These are phyloP conservation scores for Caenorhabditis doughertyi DNA, from an alignment of 2,888 invertebrate species.

Conservation along the genomic window DNA sequence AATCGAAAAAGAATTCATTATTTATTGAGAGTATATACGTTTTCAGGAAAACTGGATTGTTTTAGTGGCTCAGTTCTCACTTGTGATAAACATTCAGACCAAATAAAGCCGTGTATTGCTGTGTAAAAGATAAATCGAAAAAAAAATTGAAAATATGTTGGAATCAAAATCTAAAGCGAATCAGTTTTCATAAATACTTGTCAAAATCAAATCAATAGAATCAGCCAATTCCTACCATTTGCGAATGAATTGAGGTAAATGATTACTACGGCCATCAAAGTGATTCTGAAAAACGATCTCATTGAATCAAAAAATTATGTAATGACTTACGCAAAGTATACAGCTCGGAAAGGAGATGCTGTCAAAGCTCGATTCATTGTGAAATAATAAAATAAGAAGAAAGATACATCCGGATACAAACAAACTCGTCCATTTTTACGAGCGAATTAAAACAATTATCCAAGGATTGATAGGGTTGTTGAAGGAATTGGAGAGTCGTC, in stretches of 20 bases:
- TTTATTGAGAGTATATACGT: no score
- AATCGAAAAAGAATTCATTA: no score
- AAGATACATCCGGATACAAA: not conserved
- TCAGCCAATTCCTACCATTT: constrained; percentile 10
- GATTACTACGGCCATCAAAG: constrained; percentile 13
- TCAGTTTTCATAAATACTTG: no score
- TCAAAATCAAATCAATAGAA: no score
- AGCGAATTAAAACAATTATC: constrained; percentile 7
- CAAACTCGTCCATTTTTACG: constrained; percentile 34
- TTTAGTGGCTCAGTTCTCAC: no score
- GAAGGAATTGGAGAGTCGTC: constrained; percentile 34
- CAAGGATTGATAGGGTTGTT: not conserved
- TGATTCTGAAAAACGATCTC: constrained; percentile 13
- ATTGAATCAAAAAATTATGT: not conserved
- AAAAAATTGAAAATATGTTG: no score
- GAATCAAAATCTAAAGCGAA: no score
- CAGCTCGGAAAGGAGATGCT: constrained; percentile 19
- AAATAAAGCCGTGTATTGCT: no score
- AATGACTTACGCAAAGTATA: constrained; percentile 37
- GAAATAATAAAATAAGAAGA: not conserved
- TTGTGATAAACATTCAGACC: no score
- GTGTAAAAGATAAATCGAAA: no score
- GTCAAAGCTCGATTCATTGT: not conserved
- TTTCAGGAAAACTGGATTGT: no score
- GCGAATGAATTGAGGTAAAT: constrained; percentile 43